phyloP scores from a whole-genome alignment of 30 jellyfish, hydroid and myxozoan species.

The Cassiopea xamachana region DNA sequence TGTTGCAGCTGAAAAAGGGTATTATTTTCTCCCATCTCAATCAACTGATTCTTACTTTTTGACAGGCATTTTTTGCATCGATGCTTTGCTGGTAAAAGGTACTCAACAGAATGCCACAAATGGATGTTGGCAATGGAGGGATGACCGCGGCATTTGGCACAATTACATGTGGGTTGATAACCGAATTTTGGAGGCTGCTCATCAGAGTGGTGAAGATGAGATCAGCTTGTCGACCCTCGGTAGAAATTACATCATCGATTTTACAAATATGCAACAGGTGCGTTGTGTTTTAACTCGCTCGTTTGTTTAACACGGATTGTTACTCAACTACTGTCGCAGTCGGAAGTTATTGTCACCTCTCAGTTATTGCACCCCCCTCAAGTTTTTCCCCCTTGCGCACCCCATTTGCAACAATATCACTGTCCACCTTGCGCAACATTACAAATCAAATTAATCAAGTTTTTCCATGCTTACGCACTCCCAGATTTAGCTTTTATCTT shows the following conservation, averaged over 20 bases:
- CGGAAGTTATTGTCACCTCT: no score
- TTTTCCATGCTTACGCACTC: no score
- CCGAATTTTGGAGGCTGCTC: conserved; percentile 93
- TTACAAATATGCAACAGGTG: conserved; percentile 95
- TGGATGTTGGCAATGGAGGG: conserved; percentile 99
- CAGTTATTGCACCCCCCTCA: no score
- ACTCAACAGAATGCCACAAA: conserved; percentile 41
- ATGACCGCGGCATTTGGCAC: conserved; percentile 93
- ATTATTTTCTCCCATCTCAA: no score
- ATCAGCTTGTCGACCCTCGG: conserved; percentile 96
- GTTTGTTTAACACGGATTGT: no score
- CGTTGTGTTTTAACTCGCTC: not conserved
- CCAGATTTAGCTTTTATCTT: no score
- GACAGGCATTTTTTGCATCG: conserved; percentile 83
- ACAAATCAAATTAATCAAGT: no score
- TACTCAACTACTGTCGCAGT: no score
- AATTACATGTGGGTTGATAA: conserved; percentile 97
- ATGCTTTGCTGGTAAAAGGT: conserved; percentile 83
- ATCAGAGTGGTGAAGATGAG: conserved; percentile 96
- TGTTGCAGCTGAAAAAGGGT: not conserved
- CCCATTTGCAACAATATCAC: no score
- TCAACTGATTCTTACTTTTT: no score
- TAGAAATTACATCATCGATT: conserved; percentile 91
- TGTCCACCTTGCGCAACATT: no score
- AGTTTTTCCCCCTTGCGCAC: no score